Base-by-base conservation (phyloP, 2,888 invertebrate genomes). In the Temnothorax rugatulus region DNA sequence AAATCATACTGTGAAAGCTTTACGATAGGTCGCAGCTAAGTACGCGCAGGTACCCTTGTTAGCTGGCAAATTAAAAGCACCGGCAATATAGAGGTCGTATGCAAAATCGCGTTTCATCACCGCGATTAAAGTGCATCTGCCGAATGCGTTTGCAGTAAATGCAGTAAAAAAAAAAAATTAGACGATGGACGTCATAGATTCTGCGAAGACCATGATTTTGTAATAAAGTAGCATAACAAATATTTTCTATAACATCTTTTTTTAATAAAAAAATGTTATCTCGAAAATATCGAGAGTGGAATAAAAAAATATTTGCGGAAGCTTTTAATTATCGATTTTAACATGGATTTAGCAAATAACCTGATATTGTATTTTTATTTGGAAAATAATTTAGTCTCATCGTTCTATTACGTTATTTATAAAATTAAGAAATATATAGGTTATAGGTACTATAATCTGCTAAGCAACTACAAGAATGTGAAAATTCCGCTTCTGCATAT, bases 51-150 rank as follows among this genome's bases (percentile, higher is more conserved):
- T 81, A 84, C 69, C 61, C 87, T 87, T 86, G 84, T 88, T 88
- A 85, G 76, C 52, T 76, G 69, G 85, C 81, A 87, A 87, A 87
- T 88, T 87, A 87, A 84, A 86, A 83, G 74, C 81, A 84, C 71
- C 76, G 75, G 63, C 81, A 75, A 63, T 74, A 57, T 66, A 41
- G 29, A 57, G 81, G 59, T 69, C 76, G 69, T 75, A 61, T 82
- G 61, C 75, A 64, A 69, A 76, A 75, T 75, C 71, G 69, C 82
- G 89, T 86, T 87, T 87, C 87, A 86, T 87, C 87, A 86, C 68
- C 50, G 84, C 79, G 66, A 85, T 86, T 82, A 87, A 82, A 83
- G 66, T 29, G 68, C 87, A 84, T 77, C 84, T 86, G 84, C 83
- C 64, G 82, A 63, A 61, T 69, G 68, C 29, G 66, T 87, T 87